Evolutionary conservation across 2,888 invertebrate species (phyloP).

Genomic region (Lepidonotus clava): DNA sequence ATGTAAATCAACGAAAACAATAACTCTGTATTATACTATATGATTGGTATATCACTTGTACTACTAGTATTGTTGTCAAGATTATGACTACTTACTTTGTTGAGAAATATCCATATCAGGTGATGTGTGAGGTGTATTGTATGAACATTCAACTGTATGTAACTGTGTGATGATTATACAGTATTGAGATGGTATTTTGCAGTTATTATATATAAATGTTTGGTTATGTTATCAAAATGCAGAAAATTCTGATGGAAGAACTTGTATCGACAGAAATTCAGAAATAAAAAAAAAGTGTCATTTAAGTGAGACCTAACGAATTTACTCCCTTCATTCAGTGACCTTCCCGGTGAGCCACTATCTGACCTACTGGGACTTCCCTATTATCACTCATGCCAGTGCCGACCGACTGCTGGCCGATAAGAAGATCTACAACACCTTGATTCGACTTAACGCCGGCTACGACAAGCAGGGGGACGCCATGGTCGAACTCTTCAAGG

Average conservation of each 20-base stretch:
- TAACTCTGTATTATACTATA: too few relatives aligned
- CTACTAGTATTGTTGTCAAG: too few relatives aligned
- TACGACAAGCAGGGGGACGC: conserved; percentile 58
- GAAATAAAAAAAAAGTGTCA: not conserved
- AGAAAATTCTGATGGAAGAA: too few relatives aligned
- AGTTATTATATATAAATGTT: not conserved
- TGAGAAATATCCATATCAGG: too few relatives aligned
- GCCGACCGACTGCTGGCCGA: conserved; percentile 55
- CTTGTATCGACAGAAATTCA: too few relatives aligned
- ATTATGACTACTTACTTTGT: too few relatives aligned
- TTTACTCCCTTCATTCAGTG: not conserved
- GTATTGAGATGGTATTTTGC: not conserved
- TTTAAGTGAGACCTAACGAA: too few relatives aligned
- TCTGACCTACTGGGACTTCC: conserved; percentile 57
- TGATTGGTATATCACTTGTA: too few relatives aligned
- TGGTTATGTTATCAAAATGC: not conserved
- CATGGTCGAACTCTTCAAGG: conserved; percentile 56
- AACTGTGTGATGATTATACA: not conserved
- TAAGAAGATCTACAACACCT: conserved; percentile 59
- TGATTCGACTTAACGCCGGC: conserved; percentile 59
- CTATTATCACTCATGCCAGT: conserved; percentile 58
- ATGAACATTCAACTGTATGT: too few relatives aligned
- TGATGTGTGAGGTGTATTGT: too few relatives aligned
- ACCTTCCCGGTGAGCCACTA: conserved; percentile 9
- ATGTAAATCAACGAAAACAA: too few relatives aligned